Evolutionary conservation across 1,140 invertebrate species (phyloP), one percentile per base, ranked within the genome.

Genomic region (Palaemon carinicauda): DNA sequence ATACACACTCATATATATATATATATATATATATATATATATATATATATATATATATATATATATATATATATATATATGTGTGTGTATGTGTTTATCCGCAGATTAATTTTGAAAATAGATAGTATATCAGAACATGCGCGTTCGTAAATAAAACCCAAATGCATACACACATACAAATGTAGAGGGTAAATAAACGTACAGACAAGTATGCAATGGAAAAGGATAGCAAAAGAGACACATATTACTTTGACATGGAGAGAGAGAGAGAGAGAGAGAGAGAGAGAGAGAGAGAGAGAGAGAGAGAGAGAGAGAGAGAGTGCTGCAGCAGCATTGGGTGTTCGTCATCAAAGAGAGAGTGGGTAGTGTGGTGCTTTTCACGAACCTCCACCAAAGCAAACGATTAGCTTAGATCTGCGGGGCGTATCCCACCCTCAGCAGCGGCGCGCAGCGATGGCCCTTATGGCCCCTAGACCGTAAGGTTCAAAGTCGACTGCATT

Each of bases 1-100:
- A 69, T 24, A 69, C 7, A 21, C 7, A 69, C 7, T 27, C 1
- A 69, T 24, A 69, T 24, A 69, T 24, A 69, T 24, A 69, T 24
- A 65, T 65, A 65, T 65, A 65, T 65, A 19, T 65, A n/a, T 65
- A 65, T 65, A 65, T 65, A n/a, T 65, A 65, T 65, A 65, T 65
- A n/a, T 65, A n/a, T 65, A 65, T 65, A n/a, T 65, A 65, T 65
- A 65, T 65, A 65, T 65, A 19, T 65, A 19, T 65, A 65, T 69
- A 69, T 24, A 69, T 24, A 69, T 27, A 69, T 7, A 69, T 69
- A 69, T 24, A 69, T 69, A 69, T 29, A 69, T 24, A 69, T 69
- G 21, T 15, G 21, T 24, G 21, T 15, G 21, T 15, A 69, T 15
- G 21, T 15, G 21, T 24, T n/a, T 4, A 69, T 4, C 54, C 14